Evolutionary conservation across 2,113 vertebrate species (phyloP), one percentile per base, ranked within the genome.

Genomic region (Petrocephalus zakoni): DNA sequence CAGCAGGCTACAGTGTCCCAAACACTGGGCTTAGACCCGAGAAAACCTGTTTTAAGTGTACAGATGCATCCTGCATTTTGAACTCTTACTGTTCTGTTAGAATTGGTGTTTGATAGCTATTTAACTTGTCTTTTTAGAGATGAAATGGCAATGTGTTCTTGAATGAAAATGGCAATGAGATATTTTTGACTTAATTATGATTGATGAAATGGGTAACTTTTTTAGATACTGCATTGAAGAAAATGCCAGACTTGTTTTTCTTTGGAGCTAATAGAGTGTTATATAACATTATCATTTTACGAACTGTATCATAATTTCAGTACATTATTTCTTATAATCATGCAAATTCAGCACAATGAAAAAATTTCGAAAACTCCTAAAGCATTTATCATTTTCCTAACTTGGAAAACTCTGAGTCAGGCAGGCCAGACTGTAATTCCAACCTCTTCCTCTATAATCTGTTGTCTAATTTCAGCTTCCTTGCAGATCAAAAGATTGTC

Each of bases 401-500:
- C 88, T 53, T 81, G n/a, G 88, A 78, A 42, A 78, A 37, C 56
- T 81, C 15, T 58, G 55, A 61, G 19, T 22, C 25, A 58, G 11
- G 29, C 21, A 11, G 29, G n/a, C 49, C 42, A 22, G 61, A 25
- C 37, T 34, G 19, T 52, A 55, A 11, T 25, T 8, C 56, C 8
- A 19, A n/a, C 37, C 86, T 53, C 81, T 87, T 42, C 64, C 52
- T 85, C 19, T 87, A 75, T 87, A 87, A 90, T 88, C 89, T 56
- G 29, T n/a, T 88, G 88, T 89, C 90, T 58, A 85, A 87, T 90
- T 89, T 89, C 88, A 87, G 88, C 87, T 89, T 90, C 90, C 86
- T 89, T 52, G 42, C 86, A 89, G 88, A 90, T 89, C 90, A 90
- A 89, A 75, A 90, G 88, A 90, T 90, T 88, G 85, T 75, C 78